Conservation (phyloP, 1,140 invertebrate species). For the Magallana angulata region DNA sequence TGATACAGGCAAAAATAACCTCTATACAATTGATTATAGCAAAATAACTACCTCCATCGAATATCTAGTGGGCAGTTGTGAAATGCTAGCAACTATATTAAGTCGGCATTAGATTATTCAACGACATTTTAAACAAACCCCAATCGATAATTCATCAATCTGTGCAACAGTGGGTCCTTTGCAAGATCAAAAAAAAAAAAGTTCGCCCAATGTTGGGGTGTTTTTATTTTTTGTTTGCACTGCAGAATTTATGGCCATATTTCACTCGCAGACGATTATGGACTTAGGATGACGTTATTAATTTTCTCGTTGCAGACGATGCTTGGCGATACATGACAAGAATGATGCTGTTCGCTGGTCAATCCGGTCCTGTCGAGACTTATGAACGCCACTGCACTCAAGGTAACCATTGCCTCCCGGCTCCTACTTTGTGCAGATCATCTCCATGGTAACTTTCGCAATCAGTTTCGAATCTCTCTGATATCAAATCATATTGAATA, state of each 20-base stretch:
- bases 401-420: background rate
- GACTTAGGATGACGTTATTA: constrained; percentile 19
- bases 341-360: constrained; percentile 10
- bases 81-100: constrained; percentile 36
- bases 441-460: background rate
- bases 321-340: constrained; percentile 29
- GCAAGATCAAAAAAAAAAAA: constrained; percentile 15
- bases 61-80: constrained; percentile 28
- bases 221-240: constrained; percentile 18
- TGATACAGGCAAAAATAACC: constrained; percentile 6
- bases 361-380: constrained; percentile 23
- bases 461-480: background rate
- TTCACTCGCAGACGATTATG: constrained; percentile 25
- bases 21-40: constrained; percentile 34
- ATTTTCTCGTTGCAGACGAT: constrained; percentile 18
- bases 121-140: constrained; percentile 28
- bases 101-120: constrained; percentile 33
- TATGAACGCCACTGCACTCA: constrained; percentile 29
- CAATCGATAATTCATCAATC: constrained; percentile 26
- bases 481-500: background rate
- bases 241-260: constrained; percentile 17
- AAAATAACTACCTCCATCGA: constrained; percentile 22
- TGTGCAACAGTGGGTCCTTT: background rate
- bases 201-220: background rate
- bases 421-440: background rate